phyloP scores from a whole-genome alignment of 2,113 vertebrate genomes.

The Calyptommatus sinebrachiatus region DNA sequence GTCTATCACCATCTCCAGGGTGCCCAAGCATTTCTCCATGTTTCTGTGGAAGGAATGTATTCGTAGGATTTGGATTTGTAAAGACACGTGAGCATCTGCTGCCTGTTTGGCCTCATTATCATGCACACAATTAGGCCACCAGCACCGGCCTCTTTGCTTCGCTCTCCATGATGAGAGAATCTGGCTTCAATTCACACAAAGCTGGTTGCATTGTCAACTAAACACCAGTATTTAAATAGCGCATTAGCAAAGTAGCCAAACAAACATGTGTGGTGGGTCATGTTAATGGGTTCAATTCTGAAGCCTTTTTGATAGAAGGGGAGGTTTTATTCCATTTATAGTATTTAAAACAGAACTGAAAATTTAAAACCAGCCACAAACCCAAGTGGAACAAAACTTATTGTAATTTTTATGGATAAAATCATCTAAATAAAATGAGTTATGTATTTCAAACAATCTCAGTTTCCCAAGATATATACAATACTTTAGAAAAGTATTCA shows the following conservation, averaged over 20 bases:
- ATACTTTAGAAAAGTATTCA: not conserved
- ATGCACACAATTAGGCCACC: conserved; percentile 75
- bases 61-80: conserved; percentile 75
- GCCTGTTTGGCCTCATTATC: conserved; percentile 78
- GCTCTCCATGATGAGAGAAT: not conserved
- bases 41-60: conserved; percentile 72
- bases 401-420: not conserved
- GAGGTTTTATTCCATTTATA: not conserved
- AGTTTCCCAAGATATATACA: not conserved
- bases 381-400: not conserved
- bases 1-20: conserved; percentile 68
- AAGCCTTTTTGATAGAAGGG: not conserved
- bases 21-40: conserved; percentile 73
- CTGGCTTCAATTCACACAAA: conserved; percentile 19
- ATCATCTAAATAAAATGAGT: not conserved
- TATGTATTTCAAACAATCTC: not conserved
- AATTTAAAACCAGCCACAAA: not conserved
- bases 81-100: conserved; percentile 89
- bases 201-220: not conserved
- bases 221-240: not conserved
- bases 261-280: not conserved
- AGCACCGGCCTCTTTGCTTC: conserved; percentile 44
- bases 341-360: not conserved
- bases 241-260: not conserved
- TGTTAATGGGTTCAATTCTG: not conserved